Percentiles rank a stretch among this genome's conserved stretches.
These are phyloP conservation scores for Xylota segnis DNA, from an alignment of 2,888 invertebrate genomes.

Conservation along the genomic window DNA sequence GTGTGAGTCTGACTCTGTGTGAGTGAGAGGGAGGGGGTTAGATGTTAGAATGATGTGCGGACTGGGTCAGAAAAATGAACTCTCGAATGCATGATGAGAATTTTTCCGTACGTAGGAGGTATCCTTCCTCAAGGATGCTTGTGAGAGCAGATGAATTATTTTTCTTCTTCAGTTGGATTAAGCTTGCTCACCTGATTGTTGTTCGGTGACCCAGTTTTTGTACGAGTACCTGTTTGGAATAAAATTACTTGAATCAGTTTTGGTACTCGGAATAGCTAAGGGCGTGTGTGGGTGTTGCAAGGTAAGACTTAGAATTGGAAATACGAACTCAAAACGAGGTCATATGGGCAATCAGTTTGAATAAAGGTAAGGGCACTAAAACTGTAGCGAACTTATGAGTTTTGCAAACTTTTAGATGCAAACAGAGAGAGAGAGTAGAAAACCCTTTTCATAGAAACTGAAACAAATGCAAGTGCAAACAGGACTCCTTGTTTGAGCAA, in stretches of 20 bases:
- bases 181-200: slow-evolving; percentile 62
- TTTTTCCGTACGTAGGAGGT: slow-evolving; percentile 17
- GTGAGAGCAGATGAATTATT: slow-evolving; percentile 42
- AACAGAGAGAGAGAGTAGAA: no score
- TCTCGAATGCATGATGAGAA: slow-evolving; percentile 54
- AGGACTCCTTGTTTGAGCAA: neutral
- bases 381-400: neutral
- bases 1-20: neutral
- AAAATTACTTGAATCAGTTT: slow-evolving; percentile 24
- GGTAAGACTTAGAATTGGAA: slow-evolving; percentile 9
- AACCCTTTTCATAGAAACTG: neutral
- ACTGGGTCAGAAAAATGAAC: slow-evolving; percentile 61
- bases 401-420: neutral
- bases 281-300: slow-evolving; percentile 5
- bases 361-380: neutral
- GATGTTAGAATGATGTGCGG: slow-evolving; percentile 35
- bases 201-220: slow-evolving; percentile 47
- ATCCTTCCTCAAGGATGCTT: slow-evolving; percentile 31
- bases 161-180: slow-evolving; percentile 20
- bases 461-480: neutral
- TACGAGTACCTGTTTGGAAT: slow-evolving; percentile 50
- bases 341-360: neutral
- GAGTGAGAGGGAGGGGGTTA: neutral
- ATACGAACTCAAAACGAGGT: slow-evolving; percentile 3
- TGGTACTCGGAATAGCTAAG: neutral